Base-by-base conservation (phyloP, 2,888 invertebrate species). In the Agrypnus murinus region DNA sequence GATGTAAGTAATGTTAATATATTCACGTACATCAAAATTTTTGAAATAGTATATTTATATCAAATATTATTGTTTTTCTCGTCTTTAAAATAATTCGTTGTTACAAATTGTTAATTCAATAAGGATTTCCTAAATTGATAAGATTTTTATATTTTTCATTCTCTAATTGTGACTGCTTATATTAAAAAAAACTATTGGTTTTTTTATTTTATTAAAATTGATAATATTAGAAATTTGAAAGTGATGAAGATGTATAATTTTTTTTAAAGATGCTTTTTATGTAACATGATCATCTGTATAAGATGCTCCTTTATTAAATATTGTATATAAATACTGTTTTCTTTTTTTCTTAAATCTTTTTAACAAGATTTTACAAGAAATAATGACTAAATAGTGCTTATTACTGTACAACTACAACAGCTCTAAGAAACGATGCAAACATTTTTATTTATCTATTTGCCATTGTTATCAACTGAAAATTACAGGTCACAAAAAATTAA, bases 211-310 rank as follows among this genome's bases (percentile, higher is more conserved):
- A 40, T 17, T 58, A 43, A 12, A 17, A 58, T 6, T 58, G n/a
- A 58, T n/a, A 31, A 9, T 43, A 12, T 43, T 15, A 43, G 31
- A 40, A 15, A 2, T 10, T 58, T 25, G 25, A 25, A 25, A 3
- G 5, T 25, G 5, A 25, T 25, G 25, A 40, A 58, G 58, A 65
- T 71, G 65, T 71, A 59, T 69, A 71, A 62, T 69, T 71, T 73
- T 70, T 71, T 69, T 62, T 40, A 43, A 48, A 43, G 64, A 71
- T 71, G 71, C 71, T 74, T 74, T 69, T 71, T 59, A 60, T 71
- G 66, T 69, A 71, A 68, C 55, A 55, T 12, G 12, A 12, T n/a
- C 12, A 12, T 48, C 48, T 50, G 45, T 50, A 55, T 50, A 69
- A 62, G 59, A 64, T 36, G 59, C 59, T 69, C 53, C 70, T 73